These are phyloP conservation scores for Lathamus discolor DNA, from an alignment of 2,113 vertebrate species.

Conservation along the genomic window DNA sequence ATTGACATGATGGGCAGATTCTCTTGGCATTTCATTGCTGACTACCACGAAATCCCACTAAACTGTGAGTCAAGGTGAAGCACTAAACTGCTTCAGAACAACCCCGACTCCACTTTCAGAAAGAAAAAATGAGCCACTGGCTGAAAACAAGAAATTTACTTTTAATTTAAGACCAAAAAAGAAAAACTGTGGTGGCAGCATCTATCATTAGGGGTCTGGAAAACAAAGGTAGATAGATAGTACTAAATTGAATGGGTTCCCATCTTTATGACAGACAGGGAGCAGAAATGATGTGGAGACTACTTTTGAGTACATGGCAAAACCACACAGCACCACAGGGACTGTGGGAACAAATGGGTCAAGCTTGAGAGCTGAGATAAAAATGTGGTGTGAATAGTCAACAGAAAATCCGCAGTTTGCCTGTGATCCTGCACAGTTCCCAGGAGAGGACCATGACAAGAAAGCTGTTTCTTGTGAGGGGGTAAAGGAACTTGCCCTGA, in stretches of 20 bases:
- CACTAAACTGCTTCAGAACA: neutral
- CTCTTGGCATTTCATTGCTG: neutral
- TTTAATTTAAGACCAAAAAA: neutral
- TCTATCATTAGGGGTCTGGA: neutral
- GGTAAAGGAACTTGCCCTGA: neutral
- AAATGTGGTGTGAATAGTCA: neutral
- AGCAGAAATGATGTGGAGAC: neutral
- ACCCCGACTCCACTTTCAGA: neutral
- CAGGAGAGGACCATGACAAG: neutral
- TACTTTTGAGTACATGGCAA: neutral
- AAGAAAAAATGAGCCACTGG: accelerated
- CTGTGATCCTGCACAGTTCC: neutral
- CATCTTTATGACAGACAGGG: neutral
- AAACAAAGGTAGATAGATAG: neutral
- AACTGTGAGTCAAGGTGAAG: neutral
- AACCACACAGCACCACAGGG: accelerated
- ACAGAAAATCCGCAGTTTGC: neutral
- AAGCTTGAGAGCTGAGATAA: neutral
- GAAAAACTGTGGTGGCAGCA: neutral
- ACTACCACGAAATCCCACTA: neutral
- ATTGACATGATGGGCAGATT: neutral
- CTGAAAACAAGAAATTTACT: neutral
- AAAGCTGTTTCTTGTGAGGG: neutral
- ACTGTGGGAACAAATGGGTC: neutral
- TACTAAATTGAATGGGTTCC: accelerated